phyloP scores from a whole-genome alignment of 2,113 vertebrate genomes.

The Rhombomys opimus region DNA sequence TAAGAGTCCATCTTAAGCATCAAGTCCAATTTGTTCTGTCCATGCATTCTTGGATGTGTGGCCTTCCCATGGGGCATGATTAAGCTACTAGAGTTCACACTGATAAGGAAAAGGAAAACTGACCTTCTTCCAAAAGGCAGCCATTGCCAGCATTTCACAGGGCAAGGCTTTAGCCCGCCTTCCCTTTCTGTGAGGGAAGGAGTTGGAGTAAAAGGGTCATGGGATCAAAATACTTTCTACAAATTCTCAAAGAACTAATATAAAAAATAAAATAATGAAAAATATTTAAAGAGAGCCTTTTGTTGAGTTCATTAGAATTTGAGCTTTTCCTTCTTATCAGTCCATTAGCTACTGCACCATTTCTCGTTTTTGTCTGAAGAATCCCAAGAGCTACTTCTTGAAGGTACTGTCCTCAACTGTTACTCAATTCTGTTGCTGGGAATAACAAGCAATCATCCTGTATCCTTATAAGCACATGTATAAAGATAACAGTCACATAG shows the following conservation, averaged over 20 bases:
- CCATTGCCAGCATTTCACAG: neutral
- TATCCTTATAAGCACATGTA: neutral
- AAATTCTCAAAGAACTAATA: neutral
- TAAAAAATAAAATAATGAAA: neutral
- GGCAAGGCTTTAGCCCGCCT: neutral
- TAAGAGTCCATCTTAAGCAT: neutral
- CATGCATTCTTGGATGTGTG: neutral
- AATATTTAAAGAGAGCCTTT: neutral
- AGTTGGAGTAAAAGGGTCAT: neutral
- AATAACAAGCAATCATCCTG: neutral
- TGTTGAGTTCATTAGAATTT: neutral
- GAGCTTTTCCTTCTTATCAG: neutral
- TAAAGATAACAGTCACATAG: too few relatives aligned
- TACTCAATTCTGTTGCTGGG: neutral
- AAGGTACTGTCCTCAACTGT: neutral
- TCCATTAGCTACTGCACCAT: neutral
- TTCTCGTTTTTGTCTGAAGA: neutral
- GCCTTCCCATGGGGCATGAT: neutral
- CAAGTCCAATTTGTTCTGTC: neutral
- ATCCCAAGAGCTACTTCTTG: too few relatives aligned
- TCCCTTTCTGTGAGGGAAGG: neutral
- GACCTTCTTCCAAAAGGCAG: neutral
- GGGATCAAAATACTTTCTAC: neutral
- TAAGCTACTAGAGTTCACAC: neutral
- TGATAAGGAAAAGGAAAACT: neutral